Conservation (phyloP, 1,140 invertebrate genomes). For the Littorina saxatilis region DNA sequence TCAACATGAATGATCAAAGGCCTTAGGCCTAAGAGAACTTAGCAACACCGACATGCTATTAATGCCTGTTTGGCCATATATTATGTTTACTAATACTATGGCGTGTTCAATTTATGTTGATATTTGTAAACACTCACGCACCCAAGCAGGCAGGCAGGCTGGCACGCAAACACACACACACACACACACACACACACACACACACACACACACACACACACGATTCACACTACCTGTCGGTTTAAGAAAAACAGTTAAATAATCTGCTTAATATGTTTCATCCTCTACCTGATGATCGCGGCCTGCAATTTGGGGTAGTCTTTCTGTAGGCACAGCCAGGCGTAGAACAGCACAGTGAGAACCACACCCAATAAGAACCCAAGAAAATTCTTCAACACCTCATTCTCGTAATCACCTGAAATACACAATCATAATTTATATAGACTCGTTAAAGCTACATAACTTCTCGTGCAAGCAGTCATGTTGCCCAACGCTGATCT, state of each 20-base stretch:
- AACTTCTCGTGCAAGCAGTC: too few relatives aligned
- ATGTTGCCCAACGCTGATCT: too few relatives aligned
- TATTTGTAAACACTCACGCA: background rate
- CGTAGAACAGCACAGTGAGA: slow-evolving; percentile 56
- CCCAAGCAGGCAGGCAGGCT: background rate
- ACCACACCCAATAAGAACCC: slow-evolving; percentile 62
- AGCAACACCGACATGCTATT: background rate
- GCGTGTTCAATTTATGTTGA: too few relatives aligned
- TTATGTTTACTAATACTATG: too few relatives aligned
- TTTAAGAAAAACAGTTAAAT: background rate
- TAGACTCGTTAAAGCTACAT: too few relatives aligned
- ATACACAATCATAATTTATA: background rate
- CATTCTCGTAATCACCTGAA: slow-evolving; percentile 59
- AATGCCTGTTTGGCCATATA: too few relatives aligned
- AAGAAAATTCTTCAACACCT: slow-evolving; percentile 59
- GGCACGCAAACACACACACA: background rate
- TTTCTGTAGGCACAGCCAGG: slow-evolving; percentile 62
- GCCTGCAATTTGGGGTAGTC: slow-evolving; percentile 42
- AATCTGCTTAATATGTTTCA: background rate
- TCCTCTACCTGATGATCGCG: slow-evolving; percentile 30
- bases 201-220: slow-evolving; percentile 19
- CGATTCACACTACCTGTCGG: background rate
- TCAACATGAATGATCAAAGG: too few relatives aligned
- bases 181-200: slow-evolving; percentile 4
- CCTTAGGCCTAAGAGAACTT: too few relatives aligned